Evolutionary conservation across 1,140 invertebrate species (phyloP).

Genomic region (Mamestra configurata): DNA sequence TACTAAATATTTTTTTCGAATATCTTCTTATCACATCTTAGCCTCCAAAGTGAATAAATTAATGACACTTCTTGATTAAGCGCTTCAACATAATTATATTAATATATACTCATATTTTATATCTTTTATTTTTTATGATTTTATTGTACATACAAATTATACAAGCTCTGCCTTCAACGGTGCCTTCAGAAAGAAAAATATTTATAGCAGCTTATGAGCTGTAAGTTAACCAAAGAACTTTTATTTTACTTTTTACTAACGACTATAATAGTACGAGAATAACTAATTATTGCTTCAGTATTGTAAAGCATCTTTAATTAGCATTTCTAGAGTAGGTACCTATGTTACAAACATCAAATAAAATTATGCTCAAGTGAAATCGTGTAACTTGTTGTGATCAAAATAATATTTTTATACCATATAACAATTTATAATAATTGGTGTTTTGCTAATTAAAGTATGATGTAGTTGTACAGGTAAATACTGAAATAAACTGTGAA

Average conservation of each 20-base stretch:
- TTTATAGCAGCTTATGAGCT: not conserved
- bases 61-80: not conserved
- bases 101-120: constrained; percentile 14
- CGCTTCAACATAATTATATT: not conserved
- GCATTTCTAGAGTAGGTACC: constrained; percentile 68
- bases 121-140: constrained; percentile 23
- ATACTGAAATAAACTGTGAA: constrained; percentile 39
- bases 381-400: constrained; percentile 49
- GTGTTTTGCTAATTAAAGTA: constrained; percentile 60
- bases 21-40: not conserved
- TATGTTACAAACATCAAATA: constrained; percentile 50
- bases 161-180: not conserved
- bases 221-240: constrained; percentile 25
- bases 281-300: constrained; percentile 54
- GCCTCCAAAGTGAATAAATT: not conserved
- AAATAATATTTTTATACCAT: constrained; percentile 65
- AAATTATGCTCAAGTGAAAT: constrained; percentile 62
- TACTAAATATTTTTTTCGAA: not conserved
- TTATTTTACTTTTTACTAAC: constrained; percentile 14
- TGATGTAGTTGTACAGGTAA: constrained; percentile 42
- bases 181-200: constrained; percentile 24
- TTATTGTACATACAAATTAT: constrained; percentile 18
- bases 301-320: constrained; percentile 58
- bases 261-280: not conserved
- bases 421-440: constrained; percentile 45